Conservation (phyloP, 2,113 vertebrate species). For the Phalacrocorax brasilianus region DNA sequence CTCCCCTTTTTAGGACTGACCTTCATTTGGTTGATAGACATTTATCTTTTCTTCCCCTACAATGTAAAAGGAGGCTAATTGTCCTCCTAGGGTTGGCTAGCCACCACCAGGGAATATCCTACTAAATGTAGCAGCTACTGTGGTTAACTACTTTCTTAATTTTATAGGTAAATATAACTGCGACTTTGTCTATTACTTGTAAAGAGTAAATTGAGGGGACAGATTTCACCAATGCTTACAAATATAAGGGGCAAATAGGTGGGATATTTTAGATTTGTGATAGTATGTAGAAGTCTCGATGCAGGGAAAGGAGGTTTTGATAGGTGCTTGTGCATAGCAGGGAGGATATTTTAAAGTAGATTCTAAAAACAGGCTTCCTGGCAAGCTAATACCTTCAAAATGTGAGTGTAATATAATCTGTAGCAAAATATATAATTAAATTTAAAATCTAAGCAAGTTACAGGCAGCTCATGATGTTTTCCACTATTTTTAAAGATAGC, state of each 20-base stretch:
- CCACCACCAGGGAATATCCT: neutral
- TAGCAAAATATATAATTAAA: neutral
- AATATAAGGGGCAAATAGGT: neutral
- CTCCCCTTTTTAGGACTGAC: neutral
- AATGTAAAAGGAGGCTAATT: neutral
- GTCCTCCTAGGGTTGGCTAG: neutral
- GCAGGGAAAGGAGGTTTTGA: neutral
- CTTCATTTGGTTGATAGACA: neutral
- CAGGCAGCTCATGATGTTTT: neutral
- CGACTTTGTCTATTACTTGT: neutral
- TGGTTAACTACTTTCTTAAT: neutral
- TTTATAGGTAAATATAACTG: neutral
- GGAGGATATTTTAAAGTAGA: neutral
- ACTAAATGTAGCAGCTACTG: neutral
- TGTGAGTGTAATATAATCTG: neutral
- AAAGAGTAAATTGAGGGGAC: neutral
- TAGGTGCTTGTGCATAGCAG: neutral
- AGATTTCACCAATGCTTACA: neutral
- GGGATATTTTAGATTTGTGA: neutral
- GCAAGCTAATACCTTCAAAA: neutral
- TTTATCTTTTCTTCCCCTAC: neutral
- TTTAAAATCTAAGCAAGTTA: neutral
- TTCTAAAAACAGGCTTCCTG: neutral
- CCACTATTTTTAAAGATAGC: neutral
- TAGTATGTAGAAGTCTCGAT: neutral